Base-by-base conservation (phyloP, 2,888 invertebrate genomes). In the Xanthorhoe designata region DNA sequence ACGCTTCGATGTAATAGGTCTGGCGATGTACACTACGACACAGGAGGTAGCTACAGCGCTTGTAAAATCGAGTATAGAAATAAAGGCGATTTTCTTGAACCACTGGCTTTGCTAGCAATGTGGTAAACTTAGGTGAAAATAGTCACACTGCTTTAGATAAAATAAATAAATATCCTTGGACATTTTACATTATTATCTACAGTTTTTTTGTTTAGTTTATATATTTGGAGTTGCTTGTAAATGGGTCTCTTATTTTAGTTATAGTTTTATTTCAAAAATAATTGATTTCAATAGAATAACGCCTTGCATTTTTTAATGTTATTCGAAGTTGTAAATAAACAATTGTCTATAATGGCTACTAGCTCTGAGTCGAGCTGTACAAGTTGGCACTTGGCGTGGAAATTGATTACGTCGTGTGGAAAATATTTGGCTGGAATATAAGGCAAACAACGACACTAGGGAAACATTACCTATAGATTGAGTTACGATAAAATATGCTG, bases 1-100 rank as follows among this genome's bases (percentile, higher is more conserved):
- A 35, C 52, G 47, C 63, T 60, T 60, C 64, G 63, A 61, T 61
- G 59, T 64, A 61, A 67, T 67, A 49, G 60, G 56, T 64, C 60
- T 49, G 52, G 52, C 32, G 58, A 49, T 52, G 59, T 52, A 56
- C 10, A 35, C 13, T 42, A 42, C 38, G 38, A 42, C 38, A 13
- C 38, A 42, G 2, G 13, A 42, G 32, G 32, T 32, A 32, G 32
- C 13, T 38, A 38, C 13, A 13, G 38, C 38, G 38, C 5, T 35
- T 2, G 35, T 9, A 2, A 42, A 42, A 42, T 42, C 38, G 13
- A 42, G 38, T 10, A 5, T 42, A 10, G 38, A 42, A 42, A 10
- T 13, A 3, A 13, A 42, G 13, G 38, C 13, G 13, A 42, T 42
- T 42, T 42, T 13, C 13, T 13, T 13, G 3, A 2, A 13, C 9